Evolutionary conservation across 2,113 vertebrate genomes (phyloP).

Genomic region (Labrus mixtus): DNA sequence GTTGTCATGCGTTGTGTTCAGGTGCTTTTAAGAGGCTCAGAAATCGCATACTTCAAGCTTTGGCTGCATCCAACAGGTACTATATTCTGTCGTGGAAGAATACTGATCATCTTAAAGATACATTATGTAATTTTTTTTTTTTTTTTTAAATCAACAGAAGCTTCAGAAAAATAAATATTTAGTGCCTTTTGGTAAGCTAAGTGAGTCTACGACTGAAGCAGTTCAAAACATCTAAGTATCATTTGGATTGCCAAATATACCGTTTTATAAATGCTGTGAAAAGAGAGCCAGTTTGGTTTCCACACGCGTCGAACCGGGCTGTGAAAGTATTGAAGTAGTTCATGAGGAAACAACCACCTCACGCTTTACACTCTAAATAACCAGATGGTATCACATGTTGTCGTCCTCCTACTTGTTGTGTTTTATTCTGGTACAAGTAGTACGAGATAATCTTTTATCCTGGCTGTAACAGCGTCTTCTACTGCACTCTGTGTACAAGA

Average conservation of each 20-base stretch:
- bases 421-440: conserved; percentile 34
- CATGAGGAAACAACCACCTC: conserved; percentile 19
- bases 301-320: background rate
- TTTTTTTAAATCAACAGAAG: too few species aligned
- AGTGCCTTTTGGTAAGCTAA: too few species aligned
- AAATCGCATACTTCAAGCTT: background rate
- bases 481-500: conserved; percentile 12
- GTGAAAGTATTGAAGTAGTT: conserved; percentile 6
- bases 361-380: conserved; percentile 26
- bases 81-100: background rate
- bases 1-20: background rate
- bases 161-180: too few species aligned
- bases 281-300: background rate
- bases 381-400: conserved; percentile 23
- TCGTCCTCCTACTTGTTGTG: conserved; percentile 27
- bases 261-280: background rate
- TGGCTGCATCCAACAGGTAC: background rate
- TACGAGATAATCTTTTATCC: conserved; percentile 13
- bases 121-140: too few species aligned
- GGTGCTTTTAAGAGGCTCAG: background rate
- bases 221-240: background rate
- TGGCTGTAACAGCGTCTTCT: conserved; percentile 7
- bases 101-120: too few species aligned
- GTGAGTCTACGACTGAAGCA: background rate
- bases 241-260: background rate